phyloP scores from a whole-genome alignment of 2,113 vertebrate species.

The Sylvietta virens region DNA sequence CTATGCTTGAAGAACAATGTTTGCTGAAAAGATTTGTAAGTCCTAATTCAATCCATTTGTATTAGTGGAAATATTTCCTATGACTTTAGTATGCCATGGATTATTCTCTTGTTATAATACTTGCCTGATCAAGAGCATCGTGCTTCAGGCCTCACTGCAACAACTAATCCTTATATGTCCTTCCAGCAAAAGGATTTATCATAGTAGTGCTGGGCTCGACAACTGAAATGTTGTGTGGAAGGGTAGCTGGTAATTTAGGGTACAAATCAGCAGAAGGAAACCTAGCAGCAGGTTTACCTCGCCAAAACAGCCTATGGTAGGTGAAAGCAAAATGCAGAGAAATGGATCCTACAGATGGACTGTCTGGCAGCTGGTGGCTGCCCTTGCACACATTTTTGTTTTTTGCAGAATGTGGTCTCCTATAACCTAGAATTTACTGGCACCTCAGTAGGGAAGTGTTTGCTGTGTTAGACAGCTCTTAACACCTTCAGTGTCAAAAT shows the following conservation, averaged over 20 bases:
- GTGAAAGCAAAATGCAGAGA: background rate
- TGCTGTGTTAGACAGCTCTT: background rate
- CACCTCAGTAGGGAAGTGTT: background rate
- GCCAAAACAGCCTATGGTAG: background rate
- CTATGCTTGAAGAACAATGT: background rate
- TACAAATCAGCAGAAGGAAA: background rate
- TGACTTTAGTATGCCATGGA: background rate
- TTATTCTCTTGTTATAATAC: background rate
- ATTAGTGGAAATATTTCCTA: background rate
- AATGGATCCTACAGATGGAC: background rate
- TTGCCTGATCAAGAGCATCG: background rate
- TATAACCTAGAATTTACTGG: background rate
- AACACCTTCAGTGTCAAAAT: background rate
- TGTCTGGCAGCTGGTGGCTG: background rate
- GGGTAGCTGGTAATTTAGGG: background rate
- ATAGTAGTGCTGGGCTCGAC: background rate
- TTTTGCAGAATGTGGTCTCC: background rate
- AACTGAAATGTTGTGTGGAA: background rate
- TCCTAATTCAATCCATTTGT: background rate
- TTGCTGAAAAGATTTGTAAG: background rate
- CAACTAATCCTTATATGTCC: background rate
- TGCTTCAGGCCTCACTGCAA: background rate
- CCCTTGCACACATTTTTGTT: background rate
- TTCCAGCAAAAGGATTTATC: background rate
- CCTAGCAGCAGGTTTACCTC: background rate